Evolutionary conservation across 1,140 invertebrate species (phyloP).

Genomic region (Drosophila equinoxialis): DNA sequence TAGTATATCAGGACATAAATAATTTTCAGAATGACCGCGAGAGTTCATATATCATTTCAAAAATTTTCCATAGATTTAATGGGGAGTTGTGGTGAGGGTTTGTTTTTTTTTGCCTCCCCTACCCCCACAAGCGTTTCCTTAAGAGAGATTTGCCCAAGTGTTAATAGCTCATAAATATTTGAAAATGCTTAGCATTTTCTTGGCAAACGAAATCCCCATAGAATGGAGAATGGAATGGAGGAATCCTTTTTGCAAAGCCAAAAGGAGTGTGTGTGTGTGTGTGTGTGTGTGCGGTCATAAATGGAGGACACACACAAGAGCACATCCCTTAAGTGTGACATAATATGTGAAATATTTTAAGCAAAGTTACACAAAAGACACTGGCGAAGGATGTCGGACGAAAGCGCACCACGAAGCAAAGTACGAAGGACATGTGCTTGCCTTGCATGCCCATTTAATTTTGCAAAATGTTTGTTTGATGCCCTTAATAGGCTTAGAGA

Average conservation of each 20-base stretch:
- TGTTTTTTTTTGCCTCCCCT: neutral
- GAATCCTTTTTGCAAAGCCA: constrained; percentile 43
- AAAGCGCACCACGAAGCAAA: constrained; percentile 5
- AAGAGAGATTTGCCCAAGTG: constrained; percentile 67
- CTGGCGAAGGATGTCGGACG: constrained; percentile 1
- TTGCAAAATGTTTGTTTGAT: constrained; percentile 82
- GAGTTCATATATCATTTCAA: constrained; percentile 56
- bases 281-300: constrained; percentile 64
- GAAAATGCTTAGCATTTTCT: constrained; percentile 78
- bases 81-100: neutral
- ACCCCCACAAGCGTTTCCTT: constrained; percentile 23
- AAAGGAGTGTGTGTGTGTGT: constrained; percentile 9
- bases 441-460: constrained; percentile 80
- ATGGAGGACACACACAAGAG: constrained; percentile 49
- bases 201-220: constrained; percentile 21
- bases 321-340: constrained; percentile 78
- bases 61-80: constrained; percentile 36
- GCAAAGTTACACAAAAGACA: constrained; percentile 75
- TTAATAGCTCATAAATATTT: constrained; percentile 82
- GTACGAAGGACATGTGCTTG: constrained; percentile 67
- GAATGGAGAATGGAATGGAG: constrained; percentile 1
- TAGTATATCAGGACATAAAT: constrained; percentile 38
- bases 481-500: constrained; percentile 80
- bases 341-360: constrained; percentile 80
- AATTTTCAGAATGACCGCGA: constrained; percentile 60